Evolutionary conservation across 92 coral and sea anemone genomes (phyloP), one percentile per base, ranked within the genome.

Genomic region (Parazoanthus darwini): DNA sequence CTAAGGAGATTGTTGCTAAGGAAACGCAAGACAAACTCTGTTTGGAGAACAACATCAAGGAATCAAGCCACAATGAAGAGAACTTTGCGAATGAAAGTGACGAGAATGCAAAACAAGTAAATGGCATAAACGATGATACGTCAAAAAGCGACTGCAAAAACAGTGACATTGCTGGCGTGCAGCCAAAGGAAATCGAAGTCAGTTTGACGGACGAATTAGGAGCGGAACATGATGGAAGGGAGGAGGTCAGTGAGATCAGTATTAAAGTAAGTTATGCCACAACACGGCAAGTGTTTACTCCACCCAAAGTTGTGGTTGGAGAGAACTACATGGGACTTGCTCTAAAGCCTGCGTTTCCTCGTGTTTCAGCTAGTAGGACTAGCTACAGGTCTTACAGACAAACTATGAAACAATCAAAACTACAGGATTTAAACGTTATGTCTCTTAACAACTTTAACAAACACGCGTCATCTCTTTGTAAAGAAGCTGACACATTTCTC

Each of bases 241-340:
- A 20, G 10, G 77, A 46, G 3, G 37, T 83, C 13, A 68, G 78
- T 15, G 68, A 84, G 33, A 70, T 84, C 25, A 84, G 79, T 7
- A 84, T 84, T 20, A 51, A 84, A 50, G 87, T 84, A 15, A 84
- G 79, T 48, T 84, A 84, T 39, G 86, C 66, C 14, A 82, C 72
- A 38, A 77, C 88, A 54, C 88, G 91, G 1, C 82, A 89, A 66
- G 90, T 85, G 8, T 91, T 89, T 67, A 82, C 54, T 2, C 87
- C 93, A 38, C 92, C 92, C 39, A 93, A 89, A 81, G 90, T 91
- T 3, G 86, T 90, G 1, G 91, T 93, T 11, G 96, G 94, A 4
- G 85, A 80, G 54, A 91, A 85, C 42, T 93, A 91, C 56, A 82
- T 70, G 14, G 92, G 91, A 23, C 81, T 43, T 65, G 88, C 78